phyloP scores from a whole-genome alignment of 2,888 invertebrate genomes.

The Eremobia ochroleuca region DNA sequence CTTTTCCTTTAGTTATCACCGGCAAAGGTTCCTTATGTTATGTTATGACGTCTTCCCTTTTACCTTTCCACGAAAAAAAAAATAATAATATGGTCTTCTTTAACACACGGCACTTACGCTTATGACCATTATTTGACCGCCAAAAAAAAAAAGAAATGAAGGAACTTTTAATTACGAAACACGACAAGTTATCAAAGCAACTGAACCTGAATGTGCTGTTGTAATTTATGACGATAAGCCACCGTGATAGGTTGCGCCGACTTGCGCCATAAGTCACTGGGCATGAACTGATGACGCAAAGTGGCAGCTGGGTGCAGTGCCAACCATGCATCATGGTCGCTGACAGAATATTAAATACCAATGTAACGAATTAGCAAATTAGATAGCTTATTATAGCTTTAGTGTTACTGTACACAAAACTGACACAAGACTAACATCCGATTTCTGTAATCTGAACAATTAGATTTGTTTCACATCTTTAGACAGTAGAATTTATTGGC shows the following conservation, averaged over 20 bases:
- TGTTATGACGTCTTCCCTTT: background rate
- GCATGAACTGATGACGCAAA: constrained; percentile 25
- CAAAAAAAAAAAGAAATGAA: background rate
- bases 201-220: constrained; percentile 9
- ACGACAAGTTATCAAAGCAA: background rate
- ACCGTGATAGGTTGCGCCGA: constrained; percentile 20
- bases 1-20: background rate
- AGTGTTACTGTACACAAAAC: background rate
- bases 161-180: background rate
- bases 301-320: constrained; percentile 32
- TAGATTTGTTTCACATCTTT: background rate
- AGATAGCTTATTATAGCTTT: constrained; percentile 24
- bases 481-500: background rate
- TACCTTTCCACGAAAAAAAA: background rate
- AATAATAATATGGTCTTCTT: background rate
- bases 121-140: background rate
- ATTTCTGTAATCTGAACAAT: background rate
- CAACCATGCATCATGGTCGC: constrained; percentile 35
- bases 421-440: background rate
- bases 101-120: background rate
- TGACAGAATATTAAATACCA: constrained; percentile 37
- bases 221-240: constrained; percentile 13
- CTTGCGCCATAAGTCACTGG: constrained; percentile 30
- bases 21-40: no score
- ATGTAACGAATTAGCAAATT: constrained; percentile 28